Conservation (phyloP, 1,140 invertebrate genomes). For the Drosophila setifemur region DNA sequence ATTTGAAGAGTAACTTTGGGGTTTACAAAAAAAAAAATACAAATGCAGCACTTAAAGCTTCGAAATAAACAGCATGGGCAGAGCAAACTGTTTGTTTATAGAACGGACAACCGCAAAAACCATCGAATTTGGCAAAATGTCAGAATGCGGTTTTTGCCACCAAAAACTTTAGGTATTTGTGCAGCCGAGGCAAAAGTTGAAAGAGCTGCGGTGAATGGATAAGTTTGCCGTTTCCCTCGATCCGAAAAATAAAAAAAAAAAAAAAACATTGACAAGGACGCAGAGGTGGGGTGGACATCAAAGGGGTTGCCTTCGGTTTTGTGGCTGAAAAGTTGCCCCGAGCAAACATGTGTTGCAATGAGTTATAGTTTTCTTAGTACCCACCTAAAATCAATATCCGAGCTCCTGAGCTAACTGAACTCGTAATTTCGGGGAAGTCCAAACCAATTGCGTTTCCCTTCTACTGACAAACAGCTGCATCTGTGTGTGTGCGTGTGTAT, state of each 20-base stretch:
- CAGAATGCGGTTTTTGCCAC: constrained; percentile 72
- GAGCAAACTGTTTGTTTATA: constrained; percentile 38
- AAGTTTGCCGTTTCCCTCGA: constrained; percentile 53
- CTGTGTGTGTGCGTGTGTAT: not conserved
- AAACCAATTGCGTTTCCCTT: constrained; percentile 56
- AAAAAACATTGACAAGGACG: constrained; percentile 49
- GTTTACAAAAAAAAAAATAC: not conserved
- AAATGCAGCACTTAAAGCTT: not conserved
- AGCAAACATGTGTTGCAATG: constrained; percentile 77
- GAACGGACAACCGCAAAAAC: constrained; percentile 37
- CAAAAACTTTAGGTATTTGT: constrained; percentile 57
- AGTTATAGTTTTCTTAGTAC: constrained; percentile 63
- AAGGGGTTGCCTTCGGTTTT: not conserved
- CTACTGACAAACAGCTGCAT: constrained; percentile 1
- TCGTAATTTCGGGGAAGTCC: constrained; percentile 60
- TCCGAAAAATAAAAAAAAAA: constrained; percentile 2
- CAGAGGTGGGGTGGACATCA: not conserved
- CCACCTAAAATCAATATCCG: constrained; percentile 58
- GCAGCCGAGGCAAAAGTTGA: constrained; percentile 64
- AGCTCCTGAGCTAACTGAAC: constrained; percentile 21
- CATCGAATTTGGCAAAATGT: constrained; percentile 80
- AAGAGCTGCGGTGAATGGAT: constrained; percentile 72
- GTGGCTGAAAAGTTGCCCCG: constrained; percentile 60
- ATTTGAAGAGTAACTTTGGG: not conserved
- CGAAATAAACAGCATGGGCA: no score